These are phyloP conservation scores for Rhagonycha lutea DNA, from an alignment of 2,888 invertebrate species.

Conservation along the genomic window DNA sequence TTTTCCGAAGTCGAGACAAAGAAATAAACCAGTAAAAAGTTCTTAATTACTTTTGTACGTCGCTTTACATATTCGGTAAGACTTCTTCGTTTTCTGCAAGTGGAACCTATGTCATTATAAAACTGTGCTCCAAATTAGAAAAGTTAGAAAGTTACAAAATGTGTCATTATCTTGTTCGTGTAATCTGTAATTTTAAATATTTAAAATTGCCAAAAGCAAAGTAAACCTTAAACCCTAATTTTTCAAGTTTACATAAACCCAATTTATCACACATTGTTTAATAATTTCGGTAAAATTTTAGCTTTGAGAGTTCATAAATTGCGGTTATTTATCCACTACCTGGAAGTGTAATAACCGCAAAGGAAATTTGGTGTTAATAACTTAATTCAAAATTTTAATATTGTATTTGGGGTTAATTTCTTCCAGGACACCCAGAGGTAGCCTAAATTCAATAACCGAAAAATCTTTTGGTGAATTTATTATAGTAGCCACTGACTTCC, in stretches of 20 bases:
- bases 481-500: too few relatives aligned
- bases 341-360: background rate
- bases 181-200: background rate
- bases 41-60: background rate
- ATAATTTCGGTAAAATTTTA: background rate
- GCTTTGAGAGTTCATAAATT: background rate
- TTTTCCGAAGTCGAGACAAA: background rate
- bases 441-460: background rate
- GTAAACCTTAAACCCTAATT: background rate
- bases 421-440: background rate
- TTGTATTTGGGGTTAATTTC: background rate
- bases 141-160: background rate
- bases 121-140: background rate
- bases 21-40: background rate
- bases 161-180: background rate
- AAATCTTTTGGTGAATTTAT: too few relatives aligned
- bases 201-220: background rate
- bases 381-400: background rate
- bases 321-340: background rate
- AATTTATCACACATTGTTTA: background rate
- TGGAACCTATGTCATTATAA: background rate
- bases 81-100: background rate
- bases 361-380: background rate
- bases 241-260: background rate
- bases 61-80: background rate